Base-by-base conservation (phyloP, 2,797 vertebrate genomes). In the Miichthys miiuy region DNA sequence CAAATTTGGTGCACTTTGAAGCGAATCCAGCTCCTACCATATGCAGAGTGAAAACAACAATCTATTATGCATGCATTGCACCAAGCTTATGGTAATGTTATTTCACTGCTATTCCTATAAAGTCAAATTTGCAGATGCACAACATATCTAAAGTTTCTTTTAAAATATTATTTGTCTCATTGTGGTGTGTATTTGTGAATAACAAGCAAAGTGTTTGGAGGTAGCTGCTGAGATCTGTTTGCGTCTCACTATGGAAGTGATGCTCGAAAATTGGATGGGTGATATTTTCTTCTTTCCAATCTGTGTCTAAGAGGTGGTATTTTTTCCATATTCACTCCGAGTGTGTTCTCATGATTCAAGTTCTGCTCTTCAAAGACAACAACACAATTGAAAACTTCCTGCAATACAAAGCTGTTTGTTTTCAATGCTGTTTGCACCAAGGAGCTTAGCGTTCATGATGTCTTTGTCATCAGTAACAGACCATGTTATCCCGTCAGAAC, bases 31-130 rank as follows among this genome's bases (percentile, higher is more conserved):
- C 94, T 96, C 93, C 95, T 92, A 94, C 94, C 93, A 95, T 94
- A 95, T 95, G 95, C 95, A 93, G 91, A 95, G 92, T 94, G 93
- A 95, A 96, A 95, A 96, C 95, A 96, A 96, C 95, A 95, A 94
- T 96, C 93, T 95, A 96, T 96, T 96, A 96, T 96, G 95, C 95
- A 96, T 96, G 95, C 94, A 93, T 94, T 95, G 94, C 95, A 95
- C 94, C 94, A 93, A 93, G 95, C 95, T 95, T 96, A 96, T 95
- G 95, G 93, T 96, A 96, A 96, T 96, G 95, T 93, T 95, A 95
- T 95, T 96, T 94, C 87, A 85, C 89, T 93, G 90, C 93, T 86
- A 82, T 90, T 92, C 90, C 93, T 89, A 92, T 93, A 93, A 93
- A 93, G 92, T 93, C 84, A 92, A 92, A 94, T 93, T 92, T 92